Conservation (phyloP, 1,140 invertebrate species). For the Pogonus chalceus region DNA sequence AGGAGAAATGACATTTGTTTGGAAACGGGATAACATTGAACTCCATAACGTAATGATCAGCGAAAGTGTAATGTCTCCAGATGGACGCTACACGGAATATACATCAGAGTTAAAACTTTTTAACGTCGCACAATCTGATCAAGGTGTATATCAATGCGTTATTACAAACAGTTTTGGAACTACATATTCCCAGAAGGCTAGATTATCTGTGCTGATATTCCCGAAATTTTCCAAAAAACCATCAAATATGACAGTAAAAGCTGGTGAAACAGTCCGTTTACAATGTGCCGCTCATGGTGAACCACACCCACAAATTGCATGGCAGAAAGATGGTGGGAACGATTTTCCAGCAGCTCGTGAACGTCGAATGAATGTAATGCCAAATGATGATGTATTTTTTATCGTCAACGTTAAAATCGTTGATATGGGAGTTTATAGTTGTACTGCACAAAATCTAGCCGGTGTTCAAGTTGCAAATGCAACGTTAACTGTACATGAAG, state of each 20-base stretch:
- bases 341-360: slow-evolving; percentile 92
- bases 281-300: slow-evolving; percentile 86
- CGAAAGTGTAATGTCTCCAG: slow-evolving; percentile 21
- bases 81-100: slow-evolving; percentile 43
- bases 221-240: slow-evolving; percentile 81
- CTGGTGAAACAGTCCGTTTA: slow-evolving; percentile 75
- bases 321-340: slow-evolving; percentile 90
- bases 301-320: slow-evolving; percentile 78
- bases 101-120: slow-evolving; percentile 60
- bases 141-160: slow-evolving; percentile 87
- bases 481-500: slow-evolving; percentile 76
- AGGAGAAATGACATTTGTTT: slow-evolving; percentile 62
- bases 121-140: slow-evolving; percentile 63
- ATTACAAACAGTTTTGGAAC: slow-evolving; percentile 83
- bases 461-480: slow-evolving; percentile 80
- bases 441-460: slow-evolving; percentile 82
- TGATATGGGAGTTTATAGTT: slow-evolving; percentile 89
- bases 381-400: slow-evolving; percentile 82
- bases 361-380: slow-evolving; percentile 84
- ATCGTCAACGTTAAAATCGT: slow-evolving; percentile 79
- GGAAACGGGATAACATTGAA: slow-evolving; percentile 83
- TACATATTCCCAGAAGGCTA: slow-evolving; percentile 77
- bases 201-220: slow-evolving; percentile 75
- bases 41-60: slow-evolving; percentile 34
- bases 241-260: slow-evolving; percentile 69